Evolutionary conservation across 2,888 invertebrate genomes (phyloP).

Genomic region (Sminthurides aquaticus): DNA sequence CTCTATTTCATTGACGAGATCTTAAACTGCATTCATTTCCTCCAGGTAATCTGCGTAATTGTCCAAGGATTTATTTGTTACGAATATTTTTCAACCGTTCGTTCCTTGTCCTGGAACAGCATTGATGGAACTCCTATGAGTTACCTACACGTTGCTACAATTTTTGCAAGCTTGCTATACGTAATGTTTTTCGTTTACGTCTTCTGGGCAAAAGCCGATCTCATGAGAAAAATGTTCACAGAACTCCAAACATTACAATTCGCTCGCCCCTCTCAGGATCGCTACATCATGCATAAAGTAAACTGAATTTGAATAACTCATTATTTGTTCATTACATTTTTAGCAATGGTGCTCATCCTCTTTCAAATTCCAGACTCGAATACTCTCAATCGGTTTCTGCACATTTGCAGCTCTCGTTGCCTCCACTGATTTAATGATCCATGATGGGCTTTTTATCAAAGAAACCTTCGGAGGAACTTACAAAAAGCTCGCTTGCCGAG

Average conservation of each 20-base stretch:
- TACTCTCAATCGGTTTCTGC: conserved; percentile 10
- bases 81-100: conserved; percentile 12
- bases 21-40: too few species aligned
- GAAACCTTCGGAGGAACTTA: not conserved
- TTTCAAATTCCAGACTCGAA: conserved; percentile 6
- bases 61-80: conserved; percentile 10
- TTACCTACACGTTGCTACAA: conserved; percentile 14
- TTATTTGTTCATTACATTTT: not conserved
- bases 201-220: conserved; percentile 4
- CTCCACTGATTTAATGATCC: conserved; percentile 11
- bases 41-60: conserved; percentile 7
- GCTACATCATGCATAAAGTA: not conserved
- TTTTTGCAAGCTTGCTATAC: conserved; percentile 15
- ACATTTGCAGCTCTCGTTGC: conserved; percentile 8
- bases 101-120: not conserved
- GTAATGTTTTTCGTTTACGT: conserved; percentile 13
- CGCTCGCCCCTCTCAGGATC: not conserved
- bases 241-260: conserved; percentile 9
- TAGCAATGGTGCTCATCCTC: not conserved
- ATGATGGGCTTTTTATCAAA: conserved; percentile 9
- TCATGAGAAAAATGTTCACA: not conserved
- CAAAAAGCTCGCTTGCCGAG: not conserved
- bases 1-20: not conserved
- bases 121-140: conserved; percentile 18
- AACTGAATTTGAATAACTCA: not conserved